Evolutionary conservation across 1,140 invertebrate species (phyloP), one percentile per base, ranked within the genome.

Genomic region (Pogonognathellus flavescens): DNA sequence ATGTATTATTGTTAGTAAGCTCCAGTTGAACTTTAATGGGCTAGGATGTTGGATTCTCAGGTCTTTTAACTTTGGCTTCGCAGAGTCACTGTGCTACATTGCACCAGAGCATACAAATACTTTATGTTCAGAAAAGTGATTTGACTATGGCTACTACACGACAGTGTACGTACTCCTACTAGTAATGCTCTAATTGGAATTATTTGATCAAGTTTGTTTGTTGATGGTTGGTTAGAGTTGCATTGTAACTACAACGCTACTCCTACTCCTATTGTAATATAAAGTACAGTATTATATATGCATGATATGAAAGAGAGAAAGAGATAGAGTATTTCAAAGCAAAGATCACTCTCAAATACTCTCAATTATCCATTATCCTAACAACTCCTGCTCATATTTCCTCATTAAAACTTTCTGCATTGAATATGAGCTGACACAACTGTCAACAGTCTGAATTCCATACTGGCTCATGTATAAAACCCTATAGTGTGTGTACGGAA

Each of bases 371-470:
- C 70, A 76, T 76, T 76, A 76, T 50, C 41, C 70, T 76, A 76
- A 76, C 70, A 49, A 76, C 70, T 50, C 31, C 41, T 76, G 41
- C 82, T 83, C 82, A 83, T 83, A 83, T 83, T 83, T 83, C 82
- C 82, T 83, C 82, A 83, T 83, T 83, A 83, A 83, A 83, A 83
- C 82, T 83, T 83, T 31, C 60, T 66, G 41, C 62, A 83, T 83
- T 83, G 82, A 83, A 70, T 66, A 52, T 83, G 82, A 83, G 60
- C 82, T 70, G 82, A 83, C 82, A 83, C 82, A 83, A 83, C 31
- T 83, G 70, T 76, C 70, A 76, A 49, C 70, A 76, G 16, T 76
- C 31, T 76, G 25, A 76, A 50, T 31, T 22, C 62, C n/a, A n/a
- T 31, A 5, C 7, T 66, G 31, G 6, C 31, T 41, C 31, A 41